Evolutionary conservation across 2,797 vertebrate species (phyloP), one percentile per base, ranked within the genome.

Genomic region (Enteromius fasciolatus): DNA sequence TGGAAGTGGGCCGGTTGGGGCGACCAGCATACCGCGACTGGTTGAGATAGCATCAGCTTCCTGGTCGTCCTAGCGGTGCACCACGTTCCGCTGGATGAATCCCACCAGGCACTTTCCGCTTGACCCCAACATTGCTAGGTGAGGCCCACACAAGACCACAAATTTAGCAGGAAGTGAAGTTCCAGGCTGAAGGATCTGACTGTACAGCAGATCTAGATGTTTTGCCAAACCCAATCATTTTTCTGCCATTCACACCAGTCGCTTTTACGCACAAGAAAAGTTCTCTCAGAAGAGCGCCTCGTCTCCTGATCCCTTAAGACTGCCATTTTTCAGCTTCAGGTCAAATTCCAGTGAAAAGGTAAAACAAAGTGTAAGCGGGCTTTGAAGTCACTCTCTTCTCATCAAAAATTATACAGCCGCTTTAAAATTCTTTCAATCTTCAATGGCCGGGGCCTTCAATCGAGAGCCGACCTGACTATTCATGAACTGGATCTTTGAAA

Each of bases 1-100:
- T 61, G 78, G 48, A 81, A n/a, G 78, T 57, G 57, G 44, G 52
- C 67, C 59, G 57, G 33, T 79, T 48, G 82, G 70, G 83, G 81
- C 31, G 64, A 74, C 76, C 82, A 81, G 70, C 67, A 80, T 86
- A 64, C 78, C 83, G 76, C 77, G 84, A 85, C 85, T 87, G 75
- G 75, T 76, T 78, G 67, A 86, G 83, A 90, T 87, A 86, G 75
- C 78, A 87, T 88, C 86, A 76, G 83, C 57, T 89, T 88, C 81
- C 81, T 86, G 48, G 70, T 85, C 74, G 72, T 76, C 80, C 76
- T 82, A 80, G 59, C 48, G 50, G 80, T 79, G 54, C 67, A 82
- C 67, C 31, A 39, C 36, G 63, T 84, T 89, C 83, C 64, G 14
- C 25, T 28, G 81, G 84, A 87, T 87, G 84, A 86, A 59, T 83